Evolutionary conservation across 2,113 vertebrate genomes (phyloP).

Genomic region (Myotis davidii): DNA sequence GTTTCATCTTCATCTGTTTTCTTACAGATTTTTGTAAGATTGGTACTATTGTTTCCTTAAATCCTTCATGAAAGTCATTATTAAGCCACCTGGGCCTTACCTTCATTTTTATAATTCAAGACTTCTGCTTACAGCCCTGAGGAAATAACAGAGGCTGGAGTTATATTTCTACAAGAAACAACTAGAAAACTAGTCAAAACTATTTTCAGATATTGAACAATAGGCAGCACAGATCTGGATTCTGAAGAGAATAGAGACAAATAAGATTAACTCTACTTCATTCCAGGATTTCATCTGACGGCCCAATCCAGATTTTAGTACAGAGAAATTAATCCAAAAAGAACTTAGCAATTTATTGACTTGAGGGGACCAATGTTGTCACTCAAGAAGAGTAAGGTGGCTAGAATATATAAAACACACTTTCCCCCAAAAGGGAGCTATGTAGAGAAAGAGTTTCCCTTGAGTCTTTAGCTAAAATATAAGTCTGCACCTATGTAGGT

Average conservation of each 20-base stretch:
- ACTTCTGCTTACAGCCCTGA: neutral
- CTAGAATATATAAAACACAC: neutral
- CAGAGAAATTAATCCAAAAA: neutral
- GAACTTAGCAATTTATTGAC: neutral
- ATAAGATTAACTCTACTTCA: neutral
- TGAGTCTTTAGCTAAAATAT: neutral
- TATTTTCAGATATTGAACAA: neutral
- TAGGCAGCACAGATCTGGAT: neutral
- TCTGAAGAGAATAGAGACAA: neutral
- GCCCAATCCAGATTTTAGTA: neutral
- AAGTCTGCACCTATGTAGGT: neutral
- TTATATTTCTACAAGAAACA: neutral
- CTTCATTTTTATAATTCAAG: constrained; percentile 8
- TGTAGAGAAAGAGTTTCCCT: neutral
- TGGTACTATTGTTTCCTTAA: neutral
- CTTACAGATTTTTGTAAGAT: neutral
- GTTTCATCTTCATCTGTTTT: constrained; percentile 8
- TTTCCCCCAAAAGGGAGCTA: neutral
- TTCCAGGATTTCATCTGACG: neutral
- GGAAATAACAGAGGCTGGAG: neutral
- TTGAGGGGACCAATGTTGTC: neutral
- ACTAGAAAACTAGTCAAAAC: neutral
- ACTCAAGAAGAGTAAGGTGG: neutral
- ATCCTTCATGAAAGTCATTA: neutral
- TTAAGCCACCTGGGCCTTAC: neutral